Percentiles rank a stretch among this genome's conserved stretches.
Evolutionary conservation across 2,113 vertebrate genomes (phyloP).

Genomic region (Macrotus californicus): DNA sequence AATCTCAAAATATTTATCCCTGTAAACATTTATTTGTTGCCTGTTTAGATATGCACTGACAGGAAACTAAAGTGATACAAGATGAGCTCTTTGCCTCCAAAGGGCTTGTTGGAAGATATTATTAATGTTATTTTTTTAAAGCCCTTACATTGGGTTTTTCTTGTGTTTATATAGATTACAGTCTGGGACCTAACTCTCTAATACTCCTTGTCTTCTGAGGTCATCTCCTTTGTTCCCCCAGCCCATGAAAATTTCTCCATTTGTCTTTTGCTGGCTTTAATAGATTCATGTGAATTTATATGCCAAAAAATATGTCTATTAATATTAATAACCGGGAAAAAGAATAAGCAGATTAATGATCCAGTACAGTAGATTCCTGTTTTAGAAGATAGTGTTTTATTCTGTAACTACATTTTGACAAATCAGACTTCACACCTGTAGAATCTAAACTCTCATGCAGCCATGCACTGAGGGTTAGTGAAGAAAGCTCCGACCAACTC

Average conservation of each 20-base stretch:
- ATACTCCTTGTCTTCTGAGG: neutral
- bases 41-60: neutral
- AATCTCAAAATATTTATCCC: conserved; percentile 20
- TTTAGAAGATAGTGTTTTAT: conserved; percentile 22
- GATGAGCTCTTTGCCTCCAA: neutral
- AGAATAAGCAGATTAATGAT: neutral
- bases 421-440: neutral
- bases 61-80: neutral
- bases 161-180: neutral
- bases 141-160: neutral
- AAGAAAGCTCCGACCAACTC: neutral
- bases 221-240: neutral
- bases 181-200: neutral
- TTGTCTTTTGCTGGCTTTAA: conserved; percentile 4
- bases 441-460: neutral
- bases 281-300: conserved; percentile 12
- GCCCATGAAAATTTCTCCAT: neutral
- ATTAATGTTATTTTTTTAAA: neutral
- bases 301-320: neutral
- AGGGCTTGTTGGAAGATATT: neutral
- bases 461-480: neutral
- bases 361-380: neutral
- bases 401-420: neutral
- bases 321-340: neutral
- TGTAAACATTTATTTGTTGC: conserved; percentile 9